Evolutionary conservation across 1,140 invertebrate genomes (phyloP).

Genomic region (Helicoverpa armigera): DNA sequence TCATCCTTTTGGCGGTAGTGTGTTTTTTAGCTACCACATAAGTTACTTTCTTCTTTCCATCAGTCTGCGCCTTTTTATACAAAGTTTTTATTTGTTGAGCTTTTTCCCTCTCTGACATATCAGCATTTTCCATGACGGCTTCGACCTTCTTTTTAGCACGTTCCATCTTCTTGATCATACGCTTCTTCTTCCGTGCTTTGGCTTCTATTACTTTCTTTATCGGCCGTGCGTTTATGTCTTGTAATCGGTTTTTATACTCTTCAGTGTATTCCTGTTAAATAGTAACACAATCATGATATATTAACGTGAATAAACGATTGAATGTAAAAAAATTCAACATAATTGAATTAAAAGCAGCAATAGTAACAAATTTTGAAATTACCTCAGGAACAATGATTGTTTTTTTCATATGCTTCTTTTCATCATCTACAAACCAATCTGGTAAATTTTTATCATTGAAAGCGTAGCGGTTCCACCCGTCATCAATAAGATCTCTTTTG

Average conservation of each 20-base stretch:
- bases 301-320: not conserved
- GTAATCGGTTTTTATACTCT: conserved; percentile 92
- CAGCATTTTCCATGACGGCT: conserved; percentile 94
- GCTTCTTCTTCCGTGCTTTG: conserved; percentile 98
- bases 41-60: conserved; percentile 95
- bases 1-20: conserved; percentile 91
- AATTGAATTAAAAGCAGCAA: not conserved
- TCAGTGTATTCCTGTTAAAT: conserved; percentile 77
- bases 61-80: conserved; percentile 96
- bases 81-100: conserved; percentile 96
- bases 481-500: conserved; percentile 94
- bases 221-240: conserved; percentile 97
- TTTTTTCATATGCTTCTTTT: conserved; percentile 95
- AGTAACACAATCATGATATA: not conserved
- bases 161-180: conserved; percentile 94
- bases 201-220: conserved; percentile 99
- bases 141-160: conserved; percentile 99
- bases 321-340: not conserved
- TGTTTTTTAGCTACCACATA: conserved; percentile 98
- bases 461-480: conserved; percentile 96
- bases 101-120: conserved; percentile 97
- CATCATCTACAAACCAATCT: conserved; percentile 98
- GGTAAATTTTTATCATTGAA: conserved; percentile 97
- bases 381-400: conserved; percentile 93
- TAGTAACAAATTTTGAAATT: conserved; percentile 48